Conservation (phyloP, 2,113 vertebrate genomes). For the Ictidomys tridecemlineatus region DNA sequence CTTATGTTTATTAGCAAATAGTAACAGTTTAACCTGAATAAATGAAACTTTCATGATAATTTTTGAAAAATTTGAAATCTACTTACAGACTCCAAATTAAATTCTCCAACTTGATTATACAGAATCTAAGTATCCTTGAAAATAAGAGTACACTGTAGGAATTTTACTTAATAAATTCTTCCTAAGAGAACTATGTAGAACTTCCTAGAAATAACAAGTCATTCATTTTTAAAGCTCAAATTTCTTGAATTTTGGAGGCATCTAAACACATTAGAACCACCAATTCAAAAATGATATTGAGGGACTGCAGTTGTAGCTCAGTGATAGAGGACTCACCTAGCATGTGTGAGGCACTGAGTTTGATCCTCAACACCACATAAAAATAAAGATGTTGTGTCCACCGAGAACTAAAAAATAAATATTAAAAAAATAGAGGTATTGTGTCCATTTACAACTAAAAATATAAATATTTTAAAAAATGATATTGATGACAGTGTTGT, state of each 20-base stretch:
- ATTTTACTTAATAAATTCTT: background rate
- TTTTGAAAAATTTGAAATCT: constrained; percentile 39
- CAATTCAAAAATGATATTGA: background rate
- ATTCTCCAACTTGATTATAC: background rate
- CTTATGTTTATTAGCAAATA: constrained; percentile 55
- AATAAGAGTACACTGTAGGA: background rate
- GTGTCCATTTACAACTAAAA: no score
- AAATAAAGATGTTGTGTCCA: no score
- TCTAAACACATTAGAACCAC: background rate
- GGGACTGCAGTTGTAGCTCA: no score
- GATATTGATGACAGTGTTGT: background rate
- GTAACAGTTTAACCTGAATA: background rate
- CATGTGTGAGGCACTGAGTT: no score
- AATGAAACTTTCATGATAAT: background rate
- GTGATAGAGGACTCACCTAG: no score
- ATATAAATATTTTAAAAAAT: background rate
- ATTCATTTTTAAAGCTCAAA: constrained; percentile 42
- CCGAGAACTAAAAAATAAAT: no score
- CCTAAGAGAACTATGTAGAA: background rate
- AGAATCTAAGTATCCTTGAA: constrained; percentile 9
- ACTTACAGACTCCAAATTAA: background rate
- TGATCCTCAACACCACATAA: no score
- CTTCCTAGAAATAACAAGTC: background rate
- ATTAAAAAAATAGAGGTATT: no score
- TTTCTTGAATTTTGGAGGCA: constrained; percentile 10